phyloP scores from a whole-genome alignment of 1,140 invertebrate genomes.

The Piezodorus guildinii region DNA sequence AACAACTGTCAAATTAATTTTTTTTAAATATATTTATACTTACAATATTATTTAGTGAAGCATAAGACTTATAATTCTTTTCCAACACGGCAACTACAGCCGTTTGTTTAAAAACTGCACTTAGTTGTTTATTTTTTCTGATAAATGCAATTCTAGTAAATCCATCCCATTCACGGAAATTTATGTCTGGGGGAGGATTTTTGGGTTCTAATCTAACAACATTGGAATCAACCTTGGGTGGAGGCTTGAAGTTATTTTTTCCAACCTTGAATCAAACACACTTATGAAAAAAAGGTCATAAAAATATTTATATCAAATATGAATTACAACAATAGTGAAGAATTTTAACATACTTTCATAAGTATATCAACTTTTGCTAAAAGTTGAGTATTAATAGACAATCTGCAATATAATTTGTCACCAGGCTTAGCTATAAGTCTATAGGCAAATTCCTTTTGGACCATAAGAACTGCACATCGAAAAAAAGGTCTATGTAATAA shows the following conservation, averaged over 20 bases:
- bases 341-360: conserved; percentile 72
- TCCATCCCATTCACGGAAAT: conserved; percentile 97
- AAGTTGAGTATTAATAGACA: conserved; percentile 94
- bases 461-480: conserved; percentile 96
- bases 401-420: conserved; percentile 91
- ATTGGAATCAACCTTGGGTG: conserved; percentile 96
- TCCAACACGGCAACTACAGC: conserved; percentile 72
- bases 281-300: neutral
- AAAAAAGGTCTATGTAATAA: conserved; percentile 78
- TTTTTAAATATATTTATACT: conserved; percentile 29
- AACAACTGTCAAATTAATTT: too few species aligned
- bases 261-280: conserved; percentile 54
- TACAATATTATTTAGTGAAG: conserved; percentile 77
- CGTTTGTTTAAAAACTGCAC: conserved; percentile 73
- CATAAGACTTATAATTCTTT: conserved; percentile 84
- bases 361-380: conserved; percentile 89
- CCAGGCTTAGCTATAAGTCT: conserved; percentile 92
- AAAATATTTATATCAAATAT: neutral
- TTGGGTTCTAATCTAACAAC: conserved; percentile 96
- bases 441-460: conserved; percentile 97
- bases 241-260: conserved; percentile 96
- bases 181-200: conserved; percentile 91
- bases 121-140: conserved; percentile 89
- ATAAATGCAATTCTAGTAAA: conserved; percentile 87
- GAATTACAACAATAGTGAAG: neutral